Conservation (phyloP, 2,888 invertebrate species). For the Synanthedon andrenaeformis region DNA sequence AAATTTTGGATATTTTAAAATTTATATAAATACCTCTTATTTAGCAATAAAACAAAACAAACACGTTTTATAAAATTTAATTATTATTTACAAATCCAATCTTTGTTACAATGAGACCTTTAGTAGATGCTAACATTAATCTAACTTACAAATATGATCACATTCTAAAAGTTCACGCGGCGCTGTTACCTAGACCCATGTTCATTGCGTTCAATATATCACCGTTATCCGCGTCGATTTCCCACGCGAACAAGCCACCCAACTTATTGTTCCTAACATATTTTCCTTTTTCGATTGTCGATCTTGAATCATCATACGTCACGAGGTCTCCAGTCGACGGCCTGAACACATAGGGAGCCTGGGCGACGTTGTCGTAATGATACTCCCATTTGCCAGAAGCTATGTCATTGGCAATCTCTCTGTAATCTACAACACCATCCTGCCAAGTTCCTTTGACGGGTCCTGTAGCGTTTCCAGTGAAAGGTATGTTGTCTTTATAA, state of each 20-base stretch:
- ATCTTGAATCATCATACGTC: constrained; percentile 58
- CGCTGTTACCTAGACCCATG: constrained; percentile 53
- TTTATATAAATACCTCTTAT: background rate
- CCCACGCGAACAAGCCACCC: constrained; percentile 61
- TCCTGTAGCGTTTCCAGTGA: constrained; percentile 57
- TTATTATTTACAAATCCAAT: background rate
- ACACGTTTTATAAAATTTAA: background rate
- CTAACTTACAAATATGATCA: background rate
- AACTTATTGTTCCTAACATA: constrained; percentile 60
- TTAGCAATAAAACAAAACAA: background rate
- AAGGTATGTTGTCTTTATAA: constrained; percentile 46
- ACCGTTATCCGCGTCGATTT: constrained; percentile 61
- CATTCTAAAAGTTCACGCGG: constrained; percentile 9
- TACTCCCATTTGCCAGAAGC: constrained; percentile 58
- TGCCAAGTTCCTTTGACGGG: constrained; percentile 63
- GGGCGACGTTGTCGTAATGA: constrained; percentile 53
- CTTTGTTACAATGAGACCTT: constrained; percentile 1
- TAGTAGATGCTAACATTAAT: constrained; percentile 4
- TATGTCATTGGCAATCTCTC: constrained; percentile 54
- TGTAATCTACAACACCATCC: constrained; percentile 61
- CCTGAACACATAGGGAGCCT: constrained; percentile 60
- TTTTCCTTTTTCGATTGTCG: constrained; percentile 59
- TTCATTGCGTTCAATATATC: constrained; percentile 63
- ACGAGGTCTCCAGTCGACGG: constrained; percentile 52
- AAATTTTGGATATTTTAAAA: too few relatives aligned